A percentile compares a stretch with the other conserved stretches of the same genome.
Conservation (phyloP, 2,797 vertebrate species). For the Muraenolepis orangiensis region DNA sequence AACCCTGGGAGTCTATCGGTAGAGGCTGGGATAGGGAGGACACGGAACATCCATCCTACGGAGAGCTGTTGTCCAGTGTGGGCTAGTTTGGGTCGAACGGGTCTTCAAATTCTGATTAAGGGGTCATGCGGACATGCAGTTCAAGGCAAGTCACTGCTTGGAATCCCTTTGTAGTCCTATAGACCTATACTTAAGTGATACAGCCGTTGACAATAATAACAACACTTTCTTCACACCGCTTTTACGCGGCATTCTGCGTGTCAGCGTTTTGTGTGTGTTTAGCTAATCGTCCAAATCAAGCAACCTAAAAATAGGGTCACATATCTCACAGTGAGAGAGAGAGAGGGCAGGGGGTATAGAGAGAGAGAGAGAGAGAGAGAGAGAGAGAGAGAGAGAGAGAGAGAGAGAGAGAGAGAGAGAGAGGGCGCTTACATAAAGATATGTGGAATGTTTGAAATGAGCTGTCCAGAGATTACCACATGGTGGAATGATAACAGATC, state of each 20-base stretch:
- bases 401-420: too few species aligned
- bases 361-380: too few species aligned
- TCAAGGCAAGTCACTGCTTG: slow-evolving; percentile 1
- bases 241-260: background rate
- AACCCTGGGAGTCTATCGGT: background rate
- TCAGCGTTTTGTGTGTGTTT: background rate
- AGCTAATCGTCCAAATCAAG: background rate
- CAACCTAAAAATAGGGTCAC: background rate
- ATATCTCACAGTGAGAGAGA: background rate
- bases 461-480: slow-evolving; percentile 27
- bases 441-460: slow-evolving; percentile 43
- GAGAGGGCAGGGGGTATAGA: too few species aligned
- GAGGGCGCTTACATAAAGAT: slow-evolving; percentile 5
- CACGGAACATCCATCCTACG: background rate
- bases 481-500: slow-evolving; percentile 28
- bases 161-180: background rate
- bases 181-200: too few species aligned
- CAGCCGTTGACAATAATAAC: too few species aligned
- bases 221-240: background rate
- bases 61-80: background rate
- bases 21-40: background rate
- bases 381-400: too few species aligned
- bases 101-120: background rate
- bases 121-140: slow-evolving; percentile 21
- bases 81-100: background rate